Evolutionary conservation across 2,888 invertebrate species (phyloP), one percentile per base, ranked within the genome.

Genomic region (Arenicola marina): DNA sequence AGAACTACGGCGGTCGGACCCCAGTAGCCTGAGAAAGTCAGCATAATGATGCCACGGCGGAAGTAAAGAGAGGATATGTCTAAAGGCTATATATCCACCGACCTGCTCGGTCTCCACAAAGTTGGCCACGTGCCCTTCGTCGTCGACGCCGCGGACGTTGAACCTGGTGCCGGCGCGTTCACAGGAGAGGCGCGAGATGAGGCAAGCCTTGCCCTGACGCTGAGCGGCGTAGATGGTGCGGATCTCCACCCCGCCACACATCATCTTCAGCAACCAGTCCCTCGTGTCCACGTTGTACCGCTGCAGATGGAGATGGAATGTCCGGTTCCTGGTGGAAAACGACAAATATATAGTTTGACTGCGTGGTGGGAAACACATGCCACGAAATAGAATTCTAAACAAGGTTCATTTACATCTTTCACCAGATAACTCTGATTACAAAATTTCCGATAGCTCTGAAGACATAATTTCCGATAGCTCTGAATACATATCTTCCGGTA

Each of bases 91-190:
- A n/a, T n/a, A n/a, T n/a, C 38, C 3, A 43, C 54, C 45, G 21
- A 95, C 92, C 87, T 99, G 99, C 85, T 99, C 99, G 0, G 99
- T 99, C 88, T 99, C 99, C 32, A 98, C 98, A 87, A 99, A 99
- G 87, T 99, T 99, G 1, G 99, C 99, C 21, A 99, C 99, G 86
- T 96, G 92, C 0, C 99, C 99, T 82, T 96, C 95, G 85, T 99
- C 99, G 85, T 99, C 98, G 69, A 92, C 93, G n/a, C 99, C 99
- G 71, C 99, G 87, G 0, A 98, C 97, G 86, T 98, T 97, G 82
- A 99, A 99, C 72, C 93, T 87, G 29, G 99, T 99, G 32, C 99
- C 99, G 60, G 98, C 98, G 73, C 99, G 87, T 85, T 99, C 98
- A 85, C 95, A 97, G 81, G 96, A 96, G 33, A 99, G 87, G 65